Conservation (phyloP, 1,140 invertebrate genomes). For the Zaprionus inermis region DNA sequence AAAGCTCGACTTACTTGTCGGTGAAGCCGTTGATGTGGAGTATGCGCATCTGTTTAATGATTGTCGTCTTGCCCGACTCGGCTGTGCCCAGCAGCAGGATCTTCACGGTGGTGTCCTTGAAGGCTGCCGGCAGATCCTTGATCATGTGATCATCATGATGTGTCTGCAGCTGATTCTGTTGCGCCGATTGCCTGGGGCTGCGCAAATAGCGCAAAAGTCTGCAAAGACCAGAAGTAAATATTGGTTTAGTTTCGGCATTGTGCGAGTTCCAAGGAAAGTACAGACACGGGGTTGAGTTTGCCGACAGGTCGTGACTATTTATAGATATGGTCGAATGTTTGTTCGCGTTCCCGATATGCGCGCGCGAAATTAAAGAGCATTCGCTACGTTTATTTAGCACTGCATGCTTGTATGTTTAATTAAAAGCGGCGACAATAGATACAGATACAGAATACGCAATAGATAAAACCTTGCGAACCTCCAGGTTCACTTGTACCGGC, state of each 20-base stretch:
- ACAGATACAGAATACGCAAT: conserved; percentile 53
- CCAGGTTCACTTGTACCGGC: background rate
- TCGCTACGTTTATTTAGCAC: conserved; percentile 48
- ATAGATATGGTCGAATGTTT: conserved; percentile 64
- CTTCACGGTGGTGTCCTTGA: conserved; percentile 86
- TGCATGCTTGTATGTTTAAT: conserved; percentile 71
- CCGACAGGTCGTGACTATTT: conserved; percentile 51
- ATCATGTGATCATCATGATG: conserved; percentile 59
- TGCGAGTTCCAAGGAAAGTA: conserved; percentile 69
- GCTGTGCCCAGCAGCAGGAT: conserved; percentile 88
- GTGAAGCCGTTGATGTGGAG: conserved; percentile 90
- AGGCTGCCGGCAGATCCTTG: conserved; percentile 61
- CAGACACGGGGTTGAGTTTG: background rate
- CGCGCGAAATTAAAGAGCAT: conserved; percentile 44
- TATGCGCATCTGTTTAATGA: conserved; percentile 94
- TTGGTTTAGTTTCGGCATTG: conserved; percentile 51
- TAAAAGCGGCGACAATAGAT: conserved; percentile 63
- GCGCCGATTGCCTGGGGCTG: conserved; percentile 37
- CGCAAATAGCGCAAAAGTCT: conserved; percentile 82
- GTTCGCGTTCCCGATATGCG: conserved; percentile 37
- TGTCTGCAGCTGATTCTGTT: conserved; percentile 17
- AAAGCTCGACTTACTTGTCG: conserved; percentile 85
- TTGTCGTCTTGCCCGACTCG: conserved; percentile 91
- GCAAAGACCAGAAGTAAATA: conserved; percentile 46
- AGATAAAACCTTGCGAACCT: conserved; percentile 55